Conservation (phyloP, 2,113 vertebrate genomes). For the Zosterops borbonicus region DNA sequence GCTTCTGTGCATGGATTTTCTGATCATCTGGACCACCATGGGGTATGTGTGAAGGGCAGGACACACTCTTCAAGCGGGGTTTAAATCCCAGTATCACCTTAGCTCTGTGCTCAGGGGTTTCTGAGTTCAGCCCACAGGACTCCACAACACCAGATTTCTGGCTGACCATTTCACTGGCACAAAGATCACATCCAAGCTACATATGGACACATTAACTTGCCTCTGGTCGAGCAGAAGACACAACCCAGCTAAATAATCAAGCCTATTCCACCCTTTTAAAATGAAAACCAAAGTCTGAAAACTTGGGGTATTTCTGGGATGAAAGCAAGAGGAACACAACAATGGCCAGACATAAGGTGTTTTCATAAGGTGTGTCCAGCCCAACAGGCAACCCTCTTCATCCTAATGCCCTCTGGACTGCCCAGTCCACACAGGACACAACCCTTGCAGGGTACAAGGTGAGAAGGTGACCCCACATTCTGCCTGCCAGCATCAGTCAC, state of each 20-base stretch:
- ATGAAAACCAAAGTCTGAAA: background rate
- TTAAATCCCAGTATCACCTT: background rate
- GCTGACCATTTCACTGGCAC: background rate
- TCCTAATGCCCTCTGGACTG: background rate
- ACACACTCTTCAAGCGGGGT: background rate
- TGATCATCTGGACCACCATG: background rate
- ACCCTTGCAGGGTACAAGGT: no score
- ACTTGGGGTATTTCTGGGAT: background rate
- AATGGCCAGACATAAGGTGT: background rate
- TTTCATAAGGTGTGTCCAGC: background rate
- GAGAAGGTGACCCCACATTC: background rate
- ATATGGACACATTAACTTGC: background rate
- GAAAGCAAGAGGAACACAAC: background rate
- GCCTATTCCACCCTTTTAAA: background rate
- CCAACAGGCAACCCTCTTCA: background rate
- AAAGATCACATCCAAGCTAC: background rate
- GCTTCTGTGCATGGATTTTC: background rate
- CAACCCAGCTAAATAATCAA: background rate
- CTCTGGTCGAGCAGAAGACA: background rate
- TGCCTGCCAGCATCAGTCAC: background rate
- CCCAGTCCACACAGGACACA: fast-evolving
- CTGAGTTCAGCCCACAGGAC: background rate
- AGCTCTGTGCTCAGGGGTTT: background rate
- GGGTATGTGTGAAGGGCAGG: background rate
- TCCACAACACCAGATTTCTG: background rate